Evolutionary conservation across 2,888 invertebrate species (phyloP).

Genomic region (Dryocosmus kuriphilus): DNA sequence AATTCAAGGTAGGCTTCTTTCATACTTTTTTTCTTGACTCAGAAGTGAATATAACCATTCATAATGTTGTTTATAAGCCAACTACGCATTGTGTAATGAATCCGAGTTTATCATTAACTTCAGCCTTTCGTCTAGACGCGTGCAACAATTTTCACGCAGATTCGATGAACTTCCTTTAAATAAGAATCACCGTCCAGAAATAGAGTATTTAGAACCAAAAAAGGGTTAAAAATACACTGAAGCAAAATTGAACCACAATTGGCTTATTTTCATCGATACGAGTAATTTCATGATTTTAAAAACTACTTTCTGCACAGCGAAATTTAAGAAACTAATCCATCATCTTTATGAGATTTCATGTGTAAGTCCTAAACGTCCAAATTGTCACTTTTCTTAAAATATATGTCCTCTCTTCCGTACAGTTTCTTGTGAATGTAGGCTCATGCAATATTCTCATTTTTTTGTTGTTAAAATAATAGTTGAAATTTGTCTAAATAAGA

Average conservation of each 20-base stretch:
- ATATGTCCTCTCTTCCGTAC: background rate
- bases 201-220: background rate
- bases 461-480: background rate
- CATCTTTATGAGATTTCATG: background rate
- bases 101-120: slow-evolving; percentile 6
- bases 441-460: background rate
- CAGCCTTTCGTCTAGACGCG: slow-evolving; percentile 14
- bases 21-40: background rate
- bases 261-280: no score
- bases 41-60: background rate
- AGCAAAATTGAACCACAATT: no score
- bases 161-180: background rate
- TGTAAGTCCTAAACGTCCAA: background rate
- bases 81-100: background rate
- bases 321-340: background rate
- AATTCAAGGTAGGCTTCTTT: background rate
- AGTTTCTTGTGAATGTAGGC: background rate
- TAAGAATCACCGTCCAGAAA: background rate
- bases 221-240: no score
- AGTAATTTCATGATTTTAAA: no score
- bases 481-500: background rate
- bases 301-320: background rate
- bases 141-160: background rate
- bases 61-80: background rate
- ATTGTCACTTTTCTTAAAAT: background rate